Evolutionary conservation across 2,113 vertebrate species (phyloP).

Genomic region (Elanoides forficatus): DNA sequence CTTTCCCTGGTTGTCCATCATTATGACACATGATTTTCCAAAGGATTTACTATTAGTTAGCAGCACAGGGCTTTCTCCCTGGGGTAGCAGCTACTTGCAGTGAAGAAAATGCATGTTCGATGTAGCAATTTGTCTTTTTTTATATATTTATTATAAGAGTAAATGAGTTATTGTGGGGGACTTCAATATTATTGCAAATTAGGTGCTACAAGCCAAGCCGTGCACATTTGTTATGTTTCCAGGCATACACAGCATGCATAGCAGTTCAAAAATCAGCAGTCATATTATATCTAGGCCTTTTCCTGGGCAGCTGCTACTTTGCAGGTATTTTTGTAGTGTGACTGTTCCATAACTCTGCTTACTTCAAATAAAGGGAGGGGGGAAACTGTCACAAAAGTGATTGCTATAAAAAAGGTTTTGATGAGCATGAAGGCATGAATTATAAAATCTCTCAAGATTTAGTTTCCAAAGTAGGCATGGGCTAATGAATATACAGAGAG

Average conservation of each 20-base stretch:
- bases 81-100: conserved; percentile 79
- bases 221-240: conserved; percentile 80
- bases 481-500: conserved; percentile 52
- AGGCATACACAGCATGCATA: conserved; percentile 69
- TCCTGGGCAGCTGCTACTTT: conserved; percentile 41
- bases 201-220: conserved; percentile 72
- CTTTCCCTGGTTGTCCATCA: conserved; percentile 83
- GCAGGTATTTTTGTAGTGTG: conserved; percentile 12
- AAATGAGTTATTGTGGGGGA: conserved; percentile 85
- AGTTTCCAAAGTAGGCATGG: conserved; percentile 43
- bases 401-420: conserved; percentile 59
- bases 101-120: conserved; percentile 84
- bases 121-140: conserved; percentile 89
- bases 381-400: conserved; percentile 46
- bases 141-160: conserved; percentile 87
- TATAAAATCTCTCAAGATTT: conserved; percentile 54
- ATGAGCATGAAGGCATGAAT: conserved; percentile 57
- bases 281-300: conserved; percentile 56
- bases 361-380: not conserved
- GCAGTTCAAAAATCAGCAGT: conserved; percentile 69
- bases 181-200: conserved; percentile 85
- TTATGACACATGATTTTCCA: conserved; percentile 86
- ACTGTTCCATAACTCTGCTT: conserved; percentile 34
- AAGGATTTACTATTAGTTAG: conserved; percentile 85
- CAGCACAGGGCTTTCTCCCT: conserved; percentile 78